Evolutionary conservation across 2,888 invertebrate species (phyloP), one percentile per base, ranked within the genome.

Genomic region (Lochmaea capreae): DNA sequence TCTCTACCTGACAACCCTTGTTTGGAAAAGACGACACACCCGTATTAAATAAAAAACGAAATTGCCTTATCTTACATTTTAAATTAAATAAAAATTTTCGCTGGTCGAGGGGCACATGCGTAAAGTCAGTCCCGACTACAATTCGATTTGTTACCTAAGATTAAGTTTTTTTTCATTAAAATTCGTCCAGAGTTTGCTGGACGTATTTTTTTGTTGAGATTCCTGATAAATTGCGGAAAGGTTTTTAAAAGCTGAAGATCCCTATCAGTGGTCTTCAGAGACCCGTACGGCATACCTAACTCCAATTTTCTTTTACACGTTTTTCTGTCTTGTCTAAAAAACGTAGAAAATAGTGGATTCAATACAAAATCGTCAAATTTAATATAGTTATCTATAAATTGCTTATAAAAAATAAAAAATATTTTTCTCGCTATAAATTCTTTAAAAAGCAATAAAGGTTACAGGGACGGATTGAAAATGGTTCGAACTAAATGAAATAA

Each of bases 81-180:
- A 59, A 59, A 22, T 59, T 59, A n/a, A 26, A 59, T 59, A 26
- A 59, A 12, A 59, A 26, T 33, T 39, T 33, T 61, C 10, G 39
- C 61, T 39, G 61, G 33, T 14, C 54, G 10, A 61, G n/a, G 6
- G 12, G 61, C n/a, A 33, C 39, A n/a, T 61, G n/a, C 39, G 14
- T 61, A 61, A 22, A 57, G 26, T 61, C 10, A 14, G 61, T 33
- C 61, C 18, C 61, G 39, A 39, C 26, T 39, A 61, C 14, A 39
- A 61, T 61, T 61, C 39, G 39, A 39, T 39, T 33, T 61, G 59
- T n/a, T 39, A 33, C n/a, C 33, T 39, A n/a, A 61, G 39, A 54
- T 54, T 54, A 61, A 61, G 22, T 22, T 22, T 22, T 14, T 62
- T 42, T 62, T 43, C 16, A 42, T 61, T 61, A 14, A 61, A 61